Evolutionary conservation across 2,888 invertebrate genomes (phyloP).

Genomic region (Aradus depressus): DNA sequence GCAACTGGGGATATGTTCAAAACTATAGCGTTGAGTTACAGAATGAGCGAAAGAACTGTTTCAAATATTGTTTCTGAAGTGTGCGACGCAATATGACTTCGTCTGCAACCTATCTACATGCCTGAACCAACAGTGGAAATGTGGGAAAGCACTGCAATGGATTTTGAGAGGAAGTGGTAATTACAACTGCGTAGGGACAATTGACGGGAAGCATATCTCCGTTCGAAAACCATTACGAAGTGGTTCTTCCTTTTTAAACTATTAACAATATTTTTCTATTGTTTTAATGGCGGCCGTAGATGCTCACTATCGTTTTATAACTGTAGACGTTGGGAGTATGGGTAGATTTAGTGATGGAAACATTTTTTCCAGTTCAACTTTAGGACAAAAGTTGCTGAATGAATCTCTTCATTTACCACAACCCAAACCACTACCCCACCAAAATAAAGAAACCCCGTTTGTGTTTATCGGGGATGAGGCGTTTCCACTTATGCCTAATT

Average conservation of each 20-base stretch:
- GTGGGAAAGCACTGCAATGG: constrained; percentile 28
- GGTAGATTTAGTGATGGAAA: constrained; percentile 32
- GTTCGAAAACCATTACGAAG: too few relatives aligned
- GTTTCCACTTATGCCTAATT: constrained; percentile 4
- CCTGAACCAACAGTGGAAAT: constrained; percentile 28
- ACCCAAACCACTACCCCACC: too few relatives aligned
- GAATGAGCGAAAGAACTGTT: constrained; percentile 28
- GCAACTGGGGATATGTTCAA: too few relatives aligned
- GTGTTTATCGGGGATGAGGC: constrained; percentile 4
- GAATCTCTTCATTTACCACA: too few relatives aligned
- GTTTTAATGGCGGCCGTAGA: constrained; percentile 32
- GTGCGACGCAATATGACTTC: constrained; percentile 24
- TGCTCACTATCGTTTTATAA: constrained; percentile 32
- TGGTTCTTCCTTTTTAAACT: constrained; percentile 32
- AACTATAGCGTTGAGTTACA: constrained; percentile 26
- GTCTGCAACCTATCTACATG: constrained; percentile 26
- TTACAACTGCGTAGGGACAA: constrained; percentile 31
- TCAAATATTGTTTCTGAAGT: constrained; percentile 28
- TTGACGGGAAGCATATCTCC: constrained; percentile 34
- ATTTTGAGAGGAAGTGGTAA: constrained; percentile 32
- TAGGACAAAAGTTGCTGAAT: too few relatives aligned
- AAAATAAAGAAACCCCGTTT: neutral
- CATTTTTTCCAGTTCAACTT: too few relatives aligned
- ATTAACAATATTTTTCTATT: constrained; percentile 32
- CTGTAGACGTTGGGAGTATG: constrained; percentile 31